Percentiles rank a stretch among this genome's conserved stretches.
phyloP scores from a whole-genome alignment of 2,888 invertebrate species.

The Chaetogeoica ovagalla region DNA sequence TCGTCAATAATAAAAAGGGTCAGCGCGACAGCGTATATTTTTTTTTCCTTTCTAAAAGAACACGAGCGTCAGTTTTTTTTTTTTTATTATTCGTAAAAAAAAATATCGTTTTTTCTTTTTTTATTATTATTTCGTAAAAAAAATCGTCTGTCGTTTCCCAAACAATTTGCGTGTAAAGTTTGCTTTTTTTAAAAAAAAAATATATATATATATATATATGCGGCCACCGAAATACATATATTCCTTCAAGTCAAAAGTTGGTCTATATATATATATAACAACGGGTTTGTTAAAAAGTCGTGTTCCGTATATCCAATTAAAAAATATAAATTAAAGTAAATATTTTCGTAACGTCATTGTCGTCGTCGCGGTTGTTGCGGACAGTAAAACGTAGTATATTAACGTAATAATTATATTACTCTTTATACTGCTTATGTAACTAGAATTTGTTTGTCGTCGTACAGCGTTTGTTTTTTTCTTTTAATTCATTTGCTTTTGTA shows the following conservation, averaged over 20 bases:
- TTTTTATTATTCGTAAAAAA: not conserved
- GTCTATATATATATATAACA: conserved; percentile 4
- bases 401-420: too few species aligned
- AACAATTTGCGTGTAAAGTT: conserved; percentile 5
- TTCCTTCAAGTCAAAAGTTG: conserved; percentile 1
- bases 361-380: not conserved
- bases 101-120: not conserved
- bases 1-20: too few species aligned
- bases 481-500: too few species aligned
- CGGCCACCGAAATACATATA: too few species aligned
- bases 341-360: conserved; percentile 19
- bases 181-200: conserved; percentile 1
- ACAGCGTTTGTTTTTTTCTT: too few species aligned
- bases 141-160: not conserved
- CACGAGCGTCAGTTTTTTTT: too few species aligned
- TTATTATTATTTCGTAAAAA: not conserved
- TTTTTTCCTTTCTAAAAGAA: too few species aligned
- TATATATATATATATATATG: too few species aligned
- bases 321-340: conserved; percentile 39
- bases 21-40: too few species aligned
- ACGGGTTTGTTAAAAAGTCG: conserved; percentile 1
- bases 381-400: too few species aligned
- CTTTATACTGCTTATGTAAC: too few species aligned
- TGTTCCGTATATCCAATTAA: conserved; percentile 31
- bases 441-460: too few species aligned